Evolutionary conservation across 2,888 invertebrate genomes (phyloP).

Genomic region (Pediacus dermestoides): DNA sequence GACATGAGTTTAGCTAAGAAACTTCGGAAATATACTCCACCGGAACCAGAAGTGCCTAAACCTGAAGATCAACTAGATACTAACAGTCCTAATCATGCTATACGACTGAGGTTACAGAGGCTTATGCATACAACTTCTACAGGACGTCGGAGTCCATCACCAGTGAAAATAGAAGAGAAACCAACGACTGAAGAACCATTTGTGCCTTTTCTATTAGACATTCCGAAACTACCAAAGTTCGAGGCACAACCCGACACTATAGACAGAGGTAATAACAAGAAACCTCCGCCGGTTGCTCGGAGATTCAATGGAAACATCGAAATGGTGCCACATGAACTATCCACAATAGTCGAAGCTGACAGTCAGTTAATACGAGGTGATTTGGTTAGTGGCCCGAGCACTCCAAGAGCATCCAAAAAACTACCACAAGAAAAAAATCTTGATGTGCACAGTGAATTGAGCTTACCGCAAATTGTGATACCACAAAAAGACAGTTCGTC

Average conservation of each 20-base stretch:
- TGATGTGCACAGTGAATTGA: no score
- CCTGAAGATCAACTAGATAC: constrained; percentile 6
- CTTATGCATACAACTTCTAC: constrained; percentile 14
- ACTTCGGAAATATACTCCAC: constrained; percentile 28
- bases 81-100: constrained; percentile 21
- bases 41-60: constrained; percentile 3
- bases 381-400: constrained; percentile 32
- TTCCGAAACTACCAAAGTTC: constrained; percentile 45
- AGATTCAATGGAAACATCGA: constrained; percentile 39
- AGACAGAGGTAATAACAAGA: constrained; percentile 22
- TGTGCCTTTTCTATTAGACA: constrained; percentile 43
- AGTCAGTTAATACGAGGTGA: no score
- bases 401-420: constrained; percentile 20
- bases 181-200: constrained; percentile 24
- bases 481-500: no score
- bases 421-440: no score
- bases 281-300: constrained; percentile 40
- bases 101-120: constrained; percentile 24
- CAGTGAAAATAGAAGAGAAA: constrained; percentile 11
- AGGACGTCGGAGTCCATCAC: constrained; percentile 5
- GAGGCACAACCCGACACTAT: constrained; percentile 17
- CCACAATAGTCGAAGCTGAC: constrained; percentile 47
- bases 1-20: constrained; percentile 37
- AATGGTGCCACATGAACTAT: constrained; percentile 45
- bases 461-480: no score